Percentiles rank a stretch among this genome's conserved stretches.
Conservation (phyloP, 2,888 invertebrate genomes). For the Cerastis rubricosa region DNA sequence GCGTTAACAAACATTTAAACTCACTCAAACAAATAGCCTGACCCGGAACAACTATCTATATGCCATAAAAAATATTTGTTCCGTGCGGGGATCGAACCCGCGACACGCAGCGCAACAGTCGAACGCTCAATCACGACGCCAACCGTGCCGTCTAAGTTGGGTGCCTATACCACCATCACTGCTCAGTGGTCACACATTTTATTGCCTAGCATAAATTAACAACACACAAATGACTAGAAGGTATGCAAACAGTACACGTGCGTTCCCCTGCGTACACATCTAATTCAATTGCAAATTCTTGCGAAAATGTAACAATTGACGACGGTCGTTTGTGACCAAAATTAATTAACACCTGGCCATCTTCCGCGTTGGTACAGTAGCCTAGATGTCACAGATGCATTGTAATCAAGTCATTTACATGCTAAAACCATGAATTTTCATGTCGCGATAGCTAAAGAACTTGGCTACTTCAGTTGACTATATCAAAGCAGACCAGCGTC, state of each 20-base stretch:
- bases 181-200: slow-evolving; percentile 10
- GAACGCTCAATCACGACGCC: too few relatives aligned
- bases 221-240: slow-evolving; percentile 13
- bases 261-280: slow-evolving; percentile 9
- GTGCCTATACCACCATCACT: not conserved
- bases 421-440: slow-evolving; percentile 1
- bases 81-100: too few relatives aligned
- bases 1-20: too few relatives aligned
- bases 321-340: slow-evolving; percentile 47
- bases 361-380: slow-evolving; percentile 53
- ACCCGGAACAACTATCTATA: too few relatives aligned
- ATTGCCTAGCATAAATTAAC: slow-evolving; percentile 24
- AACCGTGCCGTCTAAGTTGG: too few relatives aligned
- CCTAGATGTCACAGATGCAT: slow-evolving; percentile 31
- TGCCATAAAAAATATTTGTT: too few relatives aligned
- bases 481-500: accelerated
- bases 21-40: too few relatives aligned
- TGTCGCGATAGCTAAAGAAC: not conserved
- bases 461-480: not conserved
- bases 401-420: slow-evolving; percentile 31
- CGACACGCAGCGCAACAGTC: too few relatives aligned
- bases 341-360: slow-evolving; percentile 55
- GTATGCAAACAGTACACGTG: slow-evolving; percentile 34
- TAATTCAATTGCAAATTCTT: slow-evolving; percentile 53
- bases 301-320: slow-evolving; percentile 62